Evolutionary conservation across 2,113 vertebrate species (phyloP).

Genomic region (Pseudopipra pipra): DNA sequence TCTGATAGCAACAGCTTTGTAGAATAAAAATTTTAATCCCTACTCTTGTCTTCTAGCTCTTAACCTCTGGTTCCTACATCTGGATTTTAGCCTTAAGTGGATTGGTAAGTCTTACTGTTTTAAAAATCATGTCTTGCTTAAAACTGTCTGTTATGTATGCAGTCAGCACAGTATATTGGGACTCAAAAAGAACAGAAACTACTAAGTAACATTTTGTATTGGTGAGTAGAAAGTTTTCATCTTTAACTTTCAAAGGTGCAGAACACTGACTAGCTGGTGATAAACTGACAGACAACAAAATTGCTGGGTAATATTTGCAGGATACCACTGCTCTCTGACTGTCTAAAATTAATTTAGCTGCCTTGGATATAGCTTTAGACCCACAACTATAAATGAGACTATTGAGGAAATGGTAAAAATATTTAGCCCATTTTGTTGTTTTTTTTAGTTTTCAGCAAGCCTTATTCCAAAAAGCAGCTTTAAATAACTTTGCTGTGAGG

Average conservation of each 20-base stretch:
- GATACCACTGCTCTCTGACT: background rate
- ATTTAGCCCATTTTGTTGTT: background rate
- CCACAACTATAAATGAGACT: background rate
- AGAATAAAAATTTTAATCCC: background rate
- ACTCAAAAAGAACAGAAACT: background rate
- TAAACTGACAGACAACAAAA: background rate
- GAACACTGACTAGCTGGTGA: background rate
- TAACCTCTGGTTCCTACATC: conserved; percentile 92
- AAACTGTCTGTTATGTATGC: background rate
- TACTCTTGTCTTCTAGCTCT: conserved; percentile 80
- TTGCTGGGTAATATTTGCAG: background rate
- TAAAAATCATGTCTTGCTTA: background rate
- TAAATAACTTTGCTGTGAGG: background rate
- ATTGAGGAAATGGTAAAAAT: background rate
- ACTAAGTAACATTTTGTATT: background rate
- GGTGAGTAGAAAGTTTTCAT: background rate
- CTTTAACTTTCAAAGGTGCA: background rate
- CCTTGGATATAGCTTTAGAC: background rate
- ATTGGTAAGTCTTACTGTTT: conserved; percentile 84
- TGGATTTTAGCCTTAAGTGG: conserved; percentile 95
- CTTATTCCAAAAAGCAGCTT: background rate
- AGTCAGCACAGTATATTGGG: background rate
- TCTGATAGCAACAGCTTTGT: background rate
- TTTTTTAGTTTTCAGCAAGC: background rate
- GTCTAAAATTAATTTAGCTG: background rate